phyloP scores from a whole-genome alignment of 23 tunicate species.

The Oikopleura dioica region DNA sequence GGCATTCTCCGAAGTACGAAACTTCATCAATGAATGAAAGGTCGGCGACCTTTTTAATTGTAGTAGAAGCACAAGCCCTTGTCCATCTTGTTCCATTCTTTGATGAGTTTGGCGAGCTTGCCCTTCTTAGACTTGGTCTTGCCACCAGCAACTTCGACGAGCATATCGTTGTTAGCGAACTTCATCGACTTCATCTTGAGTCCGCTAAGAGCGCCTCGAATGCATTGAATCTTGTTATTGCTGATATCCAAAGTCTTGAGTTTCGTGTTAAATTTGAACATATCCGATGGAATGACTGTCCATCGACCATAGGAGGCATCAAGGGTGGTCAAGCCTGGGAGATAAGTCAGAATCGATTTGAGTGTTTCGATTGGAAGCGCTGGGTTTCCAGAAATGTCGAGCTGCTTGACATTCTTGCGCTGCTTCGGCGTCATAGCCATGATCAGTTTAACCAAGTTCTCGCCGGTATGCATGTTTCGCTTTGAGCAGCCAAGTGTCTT shows the following conservation, averaged over 20 bases:
- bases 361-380: neutral
- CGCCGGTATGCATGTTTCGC: slow-evolving; percentile 1
- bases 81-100: neutral
- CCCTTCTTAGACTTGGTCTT: neutral
- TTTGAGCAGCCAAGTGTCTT: neutral
- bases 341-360: neutral
- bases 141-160: neutral
- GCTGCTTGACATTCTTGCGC: neutral
- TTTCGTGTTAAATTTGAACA: neutral
- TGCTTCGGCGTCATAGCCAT: neutral
- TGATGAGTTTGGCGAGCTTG: neutral
- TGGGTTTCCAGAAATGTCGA: neutral
- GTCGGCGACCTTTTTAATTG: no score
- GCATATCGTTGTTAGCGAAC: neutral
- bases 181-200: neutral
- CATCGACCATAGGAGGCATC: neutral
- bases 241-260: neutral
- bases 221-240: neutral
- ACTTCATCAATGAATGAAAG: no score
- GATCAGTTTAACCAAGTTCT: neutral
- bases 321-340: neutral
- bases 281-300: neutral
- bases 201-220: neutral
- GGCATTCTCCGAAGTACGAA: no score
- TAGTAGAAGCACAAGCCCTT: neutral